phyloP scores from a whole-genome alignment of 1,140 invertebrate genomes.

The Cydia splendana region DNA sequence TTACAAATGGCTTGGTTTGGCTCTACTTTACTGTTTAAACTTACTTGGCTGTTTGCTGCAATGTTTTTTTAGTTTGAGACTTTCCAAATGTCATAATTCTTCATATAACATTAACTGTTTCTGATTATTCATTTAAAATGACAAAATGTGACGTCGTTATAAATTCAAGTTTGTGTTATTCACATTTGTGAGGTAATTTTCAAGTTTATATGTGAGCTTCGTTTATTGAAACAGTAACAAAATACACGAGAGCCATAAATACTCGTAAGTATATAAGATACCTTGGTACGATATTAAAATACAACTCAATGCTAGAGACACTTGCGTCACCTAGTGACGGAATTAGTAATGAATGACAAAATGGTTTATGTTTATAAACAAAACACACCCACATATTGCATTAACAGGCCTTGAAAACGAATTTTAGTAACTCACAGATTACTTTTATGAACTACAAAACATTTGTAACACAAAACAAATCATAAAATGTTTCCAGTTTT shows the following conservation, averaged over 20 bases:
- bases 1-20: too few relatives aligned
- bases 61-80: too few relatives aligned
- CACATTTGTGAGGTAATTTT: too few relatives aligned
- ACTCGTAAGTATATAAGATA: background rate
- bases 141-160: too few relatives aligned
- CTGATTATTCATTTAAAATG: too few relatives aligned
- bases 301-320: background rate
- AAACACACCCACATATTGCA: conserved; percentile 15
- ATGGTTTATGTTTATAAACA: conserved; percentile 9
- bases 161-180: too few relatives aligned
- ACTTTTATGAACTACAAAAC: background rate
- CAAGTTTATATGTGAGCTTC: background rate
- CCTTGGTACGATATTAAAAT: background rate
- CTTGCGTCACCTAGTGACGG: conserved; percentile 25
- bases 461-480: background rate
- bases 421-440: background rate
- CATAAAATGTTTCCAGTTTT: background rate
- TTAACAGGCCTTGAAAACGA: background rate
- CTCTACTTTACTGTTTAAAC: too few relatives aligned
- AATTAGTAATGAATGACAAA: conserved; percentile 15
- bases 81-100: too few relatives aligned
- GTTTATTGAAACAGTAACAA: background rate
- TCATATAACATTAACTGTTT: too few relatives aligned
- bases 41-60: too few relatives aligned
- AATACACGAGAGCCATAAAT: background rate